Conservation (phyloP, 2,888 invertebrate genomes). For the Alviniconcha strummeri region DNA sequence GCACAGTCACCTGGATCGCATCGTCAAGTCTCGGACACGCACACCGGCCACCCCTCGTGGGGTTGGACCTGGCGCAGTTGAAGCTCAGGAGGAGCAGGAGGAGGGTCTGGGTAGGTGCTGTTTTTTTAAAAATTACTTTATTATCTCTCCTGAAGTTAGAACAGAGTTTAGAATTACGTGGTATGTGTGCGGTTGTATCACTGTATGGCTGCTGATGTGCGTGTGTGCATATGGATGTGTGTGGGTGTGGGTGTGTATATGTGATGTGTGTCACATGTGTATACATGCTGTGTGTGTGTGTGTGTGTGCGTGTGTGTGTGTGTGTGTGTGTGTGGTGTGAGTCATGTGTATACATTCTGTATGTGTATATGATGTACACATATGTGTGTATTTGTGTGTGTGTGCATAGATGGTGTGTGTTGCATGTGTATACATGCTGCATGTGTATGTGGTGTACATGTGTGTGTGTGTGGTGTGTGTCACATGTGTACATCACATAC, state of each 20-base stretch:
- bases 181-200: no score
- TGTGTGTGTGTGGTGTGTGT: no score
- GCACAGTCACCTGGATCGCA: slow-evolving; percentile 66
- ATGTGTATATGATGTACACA: neutral
- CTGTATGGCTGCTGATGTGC: no score
- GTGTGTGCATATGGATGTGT: neutral
- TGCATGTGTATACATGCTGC: no score
- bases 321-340: neutral
- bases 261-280: neutral
- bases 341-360: neutral
- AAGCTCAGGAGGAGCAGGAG: slow-evolving; percentile 60
- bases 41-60: slow-evolving; percentile 66
- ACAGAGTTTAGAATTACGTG: no score
- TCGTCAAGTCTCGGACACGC: slow-evolving; percentile 62
- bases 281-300: neutral
- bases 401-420: neutral
- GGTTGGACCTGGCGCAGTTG: slow-evolving; percentile 63
- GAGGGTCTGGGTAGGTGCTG: slow-evolving; percentile 56
- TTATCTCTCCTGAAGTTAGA: no score
- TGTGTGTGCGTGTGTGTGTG: neutral
- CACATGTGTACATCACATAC: no score
- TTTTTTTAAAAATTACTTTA: no score
- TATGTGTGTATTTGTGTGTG: neutral
- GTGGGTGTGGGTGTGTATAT: neutral
- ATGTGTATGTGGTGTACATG: no score